Evolutionary conservation across 1,140 invertebrate genomes (phyloP).

Genomic region (Drosophila suzukii): DNA sequence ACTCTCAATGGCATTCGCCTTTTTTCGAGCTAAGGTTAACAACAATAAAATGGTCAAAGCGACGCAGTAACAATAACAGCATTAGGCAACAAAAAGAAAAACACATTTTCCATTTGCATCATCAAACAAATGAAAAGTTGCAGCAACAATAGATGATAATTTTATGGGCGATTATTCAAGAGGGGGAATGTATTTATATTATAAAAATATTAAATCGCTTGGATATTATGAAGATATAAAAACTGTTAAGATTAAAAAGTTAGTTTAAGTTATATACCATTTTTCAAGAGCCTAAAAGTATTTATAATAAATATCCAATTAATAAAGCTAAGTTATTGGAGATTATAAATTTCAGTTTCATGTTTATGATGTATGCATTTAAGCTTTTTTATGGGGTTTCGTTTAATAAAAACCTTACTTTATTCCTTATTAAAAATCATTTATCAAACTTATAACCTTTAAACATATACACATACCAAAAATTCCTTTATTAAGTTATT

Average conservation of each 20-base stretch:
- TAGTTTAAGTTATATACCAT: no score
- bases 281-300: no score
- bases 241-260: background rate
- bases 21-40: slow-evolving; percentile 80
- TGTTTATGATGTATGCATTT: no score
- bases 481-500: no score
- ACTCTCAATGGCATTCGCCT: slow-evolving; percentile 70
- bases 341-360: no score
- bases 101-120: slow-evolving; percentile 20
- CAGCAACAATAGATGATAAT: slow-evolving; percentile 2
- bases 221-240: background rate
- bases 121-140: slow-evolving; percentile 15
- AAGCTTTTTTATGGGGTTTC: background rate
- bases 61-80: slow-evolving; percentile 37
- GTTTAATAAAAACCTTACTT: no score
- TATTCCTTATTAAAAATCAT: no score
- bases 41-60: slow-evolving; percentile 63
- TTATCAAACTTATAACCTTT: no score
- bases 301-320: no score
- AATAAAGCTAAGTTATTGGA: no score
- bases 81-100: slow-evolving; percentile 24
- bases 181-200: background rate
- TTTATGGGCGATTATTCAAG: slow-evolving; percentile 11
- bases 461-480: no score
- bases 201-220: background rate